phyloP scores from a whole-genome alignment of 2,113 vertebrate genomes.

The Ascaphus truei region DNA sequence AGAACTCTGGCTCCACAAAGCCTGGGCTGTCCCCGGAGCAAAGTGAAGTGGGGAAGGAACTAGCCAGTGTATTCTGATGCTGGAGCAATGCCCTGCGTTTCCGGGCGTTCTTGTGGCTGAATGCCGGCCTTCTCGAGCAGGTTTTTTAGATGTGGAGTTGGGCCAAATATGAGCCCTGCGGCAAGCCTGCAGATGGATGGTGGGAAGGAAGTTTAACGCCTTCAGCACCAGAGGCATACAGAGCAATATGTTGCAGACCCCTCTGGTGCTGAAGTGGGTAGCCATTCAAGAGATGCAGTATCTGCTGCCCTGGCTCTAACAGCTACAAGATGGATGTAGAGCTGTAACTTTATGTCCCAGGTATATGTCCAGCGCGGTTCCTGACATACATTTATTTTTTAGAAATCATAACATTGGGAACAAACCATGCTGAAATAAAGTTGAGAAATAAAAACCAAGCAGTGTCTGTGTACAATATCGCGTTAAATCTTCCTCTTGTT shows the following conservation, averaged over 20 bases:
- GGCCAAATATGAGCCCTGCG: background rate
- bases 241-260: background rate
- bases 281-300: background rate
- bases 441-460: conserved; percentile 4
- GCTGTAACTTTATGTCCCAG: background rate
- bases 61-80: too few relatives aligned
- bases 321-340: background rate
- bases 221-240: background rate
- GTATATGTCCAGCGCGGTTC: conserved; percentile 15
- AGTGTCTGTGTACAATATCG: too few relatives aligned
- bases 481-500: too few relatives aligned
- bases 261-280: background rate
- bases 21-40: conserved; percentile 16
- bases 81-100: too few relatives aligned
- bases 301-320: background rate
- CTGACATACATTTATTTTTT: background rate
- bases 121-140: background rate
- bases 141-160: background rate
- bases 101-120: background rate
- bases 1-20: background rate
- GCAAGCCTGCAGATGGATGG: background rate
- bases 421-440: conserved; percentile 6
- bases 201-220: background rate
- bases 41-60: background rate
- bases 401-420: background rate